Percentiles rank a stretch among this genome's conserved stretches.
Conservation (phyloP, 2,888 invertebrate species). For the Meiosimyza platycephala region DNA sequence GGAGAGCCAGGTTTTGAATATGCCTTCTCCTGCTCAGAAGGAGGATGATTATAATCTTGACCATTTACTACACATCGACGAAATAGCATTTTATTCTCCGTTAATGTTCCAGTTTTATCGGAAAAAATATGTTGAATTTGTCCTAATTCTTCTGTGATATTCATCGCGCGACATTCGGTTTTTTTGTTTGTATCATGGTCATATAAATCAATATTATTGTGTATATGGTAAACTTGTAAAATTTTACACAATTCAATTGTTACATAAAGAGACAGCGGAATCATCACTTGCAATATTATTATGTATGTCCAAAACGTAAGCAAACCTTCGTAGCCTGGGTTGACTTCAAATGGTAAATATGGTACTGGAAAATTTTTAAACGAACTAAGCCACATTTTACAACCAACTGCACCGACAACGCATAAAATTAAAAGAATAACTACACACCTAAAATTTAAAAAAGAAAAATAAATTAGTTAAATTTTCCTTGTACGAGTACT, state of each 20-base stretch:
- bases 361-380: constrained; percentile 71
- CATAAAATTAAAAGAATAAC: constrained; percentile 90
- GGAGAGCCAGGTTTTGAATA: constrained; percentile 69
- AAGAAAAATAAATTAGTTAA: neutral
- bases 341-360: constrained; percentile 74
- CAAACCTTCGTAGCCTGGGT: constrained; percentile 80
- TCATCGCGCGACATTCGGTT: constrained; percentile 91
- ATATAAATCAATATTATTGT: constrained; percentile 88
- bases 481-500: neutral
- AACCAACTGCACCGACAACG: constrained; percentile 90
- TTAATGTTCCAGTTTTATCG: constrained; percentile 97
- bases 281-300: constrained; percentile 96
- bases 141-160: constrained; percentile 97
- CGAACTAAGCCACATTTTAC: constrained; percentile 82
- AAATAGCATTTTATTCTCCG: constrained; percentile 98
- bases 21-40: constrained; percentile 74
- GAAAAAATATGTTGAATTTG: constrained; percentile 95
- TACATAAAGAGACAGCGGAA: constrained; percentile 95
- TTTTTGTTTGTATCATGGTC: constrained; percentile 84
- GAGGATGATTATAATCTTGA: constrained; percentile 87
- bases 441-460: constrained; percentile 74
- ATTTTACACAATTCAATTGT: constrained; percentile 97
- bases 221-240: constrained; percentile 94
- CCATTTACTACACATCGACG: constrained; percentile 90
- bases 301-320: constrained; percentile 95